Evolutionary conservation across 1,140 invertebrate species (phyloP).

Genomic region (Cyphomyrmex costatus): DNA sequence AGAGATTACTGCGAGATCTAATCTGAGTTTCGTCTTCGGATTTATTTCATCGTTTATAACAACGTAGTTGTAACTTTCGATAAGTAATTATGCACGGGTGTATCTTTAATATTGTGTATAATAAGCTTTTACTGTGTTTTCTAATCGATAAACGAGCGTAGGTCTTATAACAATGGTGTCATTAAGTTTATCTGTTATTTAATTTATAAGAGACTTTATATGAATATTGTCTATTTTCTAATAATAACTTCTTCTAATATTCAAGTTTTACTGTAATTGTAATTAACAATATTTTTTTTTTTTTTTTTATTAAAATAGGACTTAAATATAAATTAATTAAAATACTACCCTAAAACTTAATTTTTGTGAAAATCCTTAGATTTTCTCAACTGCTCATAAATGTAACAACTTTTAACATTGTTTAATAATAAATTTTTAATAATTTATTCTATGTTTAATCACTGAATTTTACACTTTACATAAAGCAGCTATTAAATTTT

Average conservation of each 20-base stretch:
- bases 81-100: slow-evolving; percentile 7
- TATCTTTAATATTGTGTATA: neutral
- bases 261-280: neutral
- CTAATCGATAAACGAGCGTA: too few species aligned
- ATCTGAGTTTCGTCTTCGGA: slow-evolving; percentile 30
- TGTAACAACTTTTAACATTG: neutral
- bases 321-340: neutral
- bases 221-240: neutral
- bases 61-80: slow-evolving; percentile 11
- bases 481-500: neutral
- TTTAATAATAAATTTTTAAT: neutral
- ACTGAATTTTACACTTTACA: neutral
- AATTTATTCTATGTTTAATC: slow-evolving; percentile 7
- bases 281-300: too few species aligned
- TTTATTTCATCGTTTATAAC: slow-evolving; percentile 1
- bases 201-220: neutral
- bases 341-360: neutral
- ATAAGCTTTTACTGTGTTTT: neutral
- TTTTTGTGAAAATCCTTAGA: neutral
- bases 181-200: neutral
- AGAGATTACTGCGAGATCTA: slow-evolving; percentile 36
- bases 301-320: neutral
- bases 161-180: neutral
- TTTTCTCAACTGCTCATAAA: neutral
- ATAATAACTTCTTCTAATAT: neutral